Conservation (phyloP, 2,888 invertebrate genomes). For the Laspeyria flexula region DNA sequence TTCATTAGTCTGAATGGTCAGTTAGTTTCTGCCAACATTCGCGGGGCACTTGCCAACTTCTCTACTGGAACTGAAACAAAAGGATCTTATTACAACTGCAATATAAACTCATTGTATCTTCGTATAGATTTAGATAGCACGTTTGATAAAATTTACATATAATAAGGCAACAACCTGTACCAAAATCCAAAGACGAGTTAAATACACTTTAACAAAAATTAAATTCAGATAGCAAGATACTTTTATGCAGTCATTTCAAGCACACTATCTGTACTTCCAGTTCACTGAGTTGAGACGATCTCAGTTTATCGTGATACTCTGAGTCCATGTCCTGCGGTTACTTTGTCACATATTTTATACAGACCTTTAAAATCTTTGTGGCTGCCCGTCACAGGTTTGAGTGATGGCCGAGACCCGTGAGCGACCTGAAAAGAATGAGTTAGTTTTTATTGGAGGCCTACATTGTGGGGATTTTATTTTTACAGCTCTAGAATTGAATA, state of each 20-base stretch:
- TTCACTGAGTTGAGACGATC: slow-evolving; percentile 52
- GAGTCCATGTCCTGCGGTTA: slow-evolving; percentile 32
- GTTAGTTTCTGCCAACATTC: slow-evolving; percentile 58
- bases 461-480: slow-evolving; percentile 13
- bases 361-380: slow-evolving; percentile 38
- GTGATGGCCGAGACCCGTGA: neutral
- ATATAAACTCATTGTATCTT: too few relatives aligned
- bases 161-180: too few relatives aligned
- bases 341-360: slow-evolving; percentile 52
- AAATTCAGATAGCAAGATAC: slow-evolving; percentile 22
- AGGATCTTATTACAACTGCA: slow-evolving; percentile 34
- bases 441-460: slow-evolving; percentile 3
- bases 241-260: slow-evolving; percentile 52
- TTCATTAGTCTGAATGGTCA: slow-evolving; percentile 66
- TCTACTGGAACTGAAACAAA: slow-evolving; percentile 44
- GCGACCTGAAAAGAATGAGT: slow-evolving; percentile 4
- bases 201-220: neutral
- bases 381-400: slow-evolving; percentile 13
- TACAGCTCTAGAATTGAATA: too few relatives aligned
- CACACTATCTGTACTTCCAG: slow-evolving; percentile 59
- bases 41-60: slow-evolving; percentile 48
- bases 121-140: too few relatives aligned
- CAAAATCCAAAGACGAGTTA: too few relatives aligned
- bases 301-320: slow-evolving; percentile 43
- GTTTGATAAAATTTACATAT: neutral